A percentile compares a stretch with the other conserved stretches of the same genome.
Evolutionary conservation across 2,888 invertebrate species (phyloP).

Genomic region (Hypercompe scribonia): DNA sequence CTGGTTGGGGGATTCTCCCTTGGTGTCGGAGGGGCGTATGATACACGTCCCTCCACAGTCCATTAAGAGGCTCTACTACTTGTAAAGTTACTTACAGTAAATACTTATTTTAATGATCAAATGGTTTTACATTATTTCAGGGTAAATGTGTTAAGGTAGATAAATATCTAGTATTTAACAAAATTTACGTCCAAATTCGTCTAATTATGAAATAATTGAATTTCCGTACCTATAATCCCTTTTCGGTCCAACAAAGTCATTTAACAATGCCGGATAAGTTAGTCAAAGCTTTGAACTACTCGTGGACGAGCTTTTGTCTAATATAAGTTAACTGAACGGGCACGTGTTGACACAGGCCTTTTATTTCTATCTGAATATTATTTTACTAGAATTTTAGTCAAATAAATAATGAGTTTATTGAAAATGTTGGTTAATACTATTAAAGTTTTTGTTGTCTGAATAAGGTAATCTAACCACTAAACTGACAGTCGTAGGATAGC

Average conservation of each 20-base stretch:
- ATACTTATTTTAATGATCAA: neutral
- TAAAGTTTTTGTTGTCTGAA: neutral
- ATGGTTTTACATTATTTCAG: neutral
- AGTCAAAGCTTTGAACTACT: slow-evolving; percentile 6
- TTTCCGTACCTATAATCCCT: neutral
- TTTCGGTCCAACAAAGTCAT: neutral
- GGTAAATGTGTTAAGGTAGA: neutral
- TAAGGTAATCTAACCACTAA: neutral
- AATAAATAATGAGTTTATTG: neutral
- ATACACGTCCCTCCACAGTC: no score
- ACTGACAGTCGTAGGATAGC: neutral
- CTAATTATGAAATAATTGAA: neutral
- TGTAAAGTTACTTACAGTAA: no score
- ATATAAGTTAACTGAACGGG: slow-evolving; percentile 9
- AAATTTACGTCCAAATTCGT: neutral
- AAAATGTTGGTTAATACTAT: neutral
- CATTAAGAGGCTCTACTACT: no score
- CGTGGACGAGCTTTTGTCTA: slow-evolving; percentile 7
- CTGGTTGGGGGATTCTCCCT: no score
- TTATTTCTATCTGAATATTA: neutral
- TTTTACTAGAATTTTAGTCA: neutral
- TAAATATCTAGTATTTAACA: neutral
- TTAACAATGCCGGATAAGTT: neutral
- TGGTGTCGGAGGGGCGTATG: no score
- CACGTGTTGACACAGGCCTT: slow-evolving; percentile 8